Evolutionary conservation across 2,113 vertebrate species (phyloP).

Genomic region (Nibea coibor): DNA sequence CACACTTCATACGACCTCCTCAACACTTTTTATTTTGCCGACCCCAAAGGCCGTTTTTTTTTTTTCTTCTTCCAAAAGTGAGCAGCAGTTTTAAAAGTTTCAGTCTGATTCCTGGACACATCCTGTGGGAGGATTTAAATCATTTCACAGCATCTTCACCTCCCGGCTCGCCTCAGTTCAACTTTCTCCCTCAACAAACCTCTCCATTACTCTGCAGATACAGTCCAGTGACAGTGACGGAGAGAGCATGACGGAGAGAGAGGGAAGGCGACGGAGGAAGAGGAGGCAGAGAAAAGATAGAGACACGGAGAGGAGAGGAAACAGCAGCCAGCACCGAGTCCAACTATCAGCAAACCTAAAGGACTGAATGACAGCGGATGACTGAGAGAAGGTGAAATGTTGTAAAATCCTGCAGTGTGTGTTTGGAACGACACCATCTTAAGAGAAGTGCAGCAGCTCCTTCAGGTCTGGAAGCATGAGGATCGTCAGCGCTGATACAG

Average conservation of each 20-base stretch:
- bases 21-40: neutral
- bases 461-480: neutral
- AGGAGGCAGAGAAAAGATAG: neutral
- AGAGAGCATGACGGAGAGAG: conserved; percentile 2
- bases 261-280: neutral
- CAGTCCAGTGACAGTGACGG: conserved; percentile 3
- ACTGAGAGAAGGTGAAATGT: too few species aligned
- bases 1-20: neutral
- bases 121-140: conserved; percentile 32
- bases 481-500: neutral
- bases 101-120: neutral
- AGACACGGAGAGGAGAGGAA: neutral
- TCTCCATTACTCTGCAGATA: conserved; percentile 24
- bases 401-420: neutral
- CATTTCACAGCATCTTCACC: conserved; percentile 18
- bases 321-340: too few species aligned
- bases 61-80: neutral
- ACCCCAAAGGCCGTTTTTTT: neutral
- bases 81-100: neutral
- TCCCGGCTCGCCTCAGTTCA: neutral
- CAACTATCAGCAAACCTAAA: too few species aligned
- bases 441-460: neutral
- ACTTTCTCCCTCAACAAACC: neutral
- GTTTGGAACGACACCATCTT: neutral
- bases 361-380: too few species aligned